These are phyloP conservation scores for Patella pellucida DNA, from an alignment of 2,888 invertebrate genomes.

Conservation along the genomic window DNA sequence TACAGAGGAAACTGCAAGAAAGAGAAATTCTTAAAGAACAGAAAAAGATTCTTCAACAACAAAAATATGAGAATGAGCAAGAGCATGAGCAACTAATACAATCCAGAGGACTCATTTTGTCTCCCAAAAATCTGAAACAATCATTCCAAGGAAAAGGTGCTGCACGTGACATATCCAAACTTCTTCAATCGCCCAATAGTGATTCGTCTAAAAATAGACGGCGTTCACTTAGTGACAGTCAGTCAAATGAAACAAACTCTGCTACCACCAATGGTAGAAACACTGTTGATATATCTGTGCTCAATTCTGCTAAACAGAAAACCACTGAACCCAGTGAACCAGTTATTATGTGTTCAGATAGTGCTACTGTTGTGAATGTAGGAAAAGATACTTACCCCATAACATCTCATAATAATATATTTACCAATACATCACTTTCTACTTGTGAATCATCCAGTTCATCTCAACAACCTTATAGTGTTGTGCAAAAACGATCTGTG, in stretches of 20 bases:
- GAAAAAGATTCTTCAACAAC: conserved; percentile 75
- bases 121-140: conserved; percentile 8
- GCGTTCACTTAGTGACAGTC: background rate
- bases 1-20: conserved; percentile 80
- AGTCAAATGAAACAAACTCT: background rate
- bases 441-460: background rate
- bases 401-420: conserved; percentile 3
- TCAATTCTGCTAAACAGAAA: background rate
- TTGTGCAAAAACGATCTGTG: conserved; percentile 25
- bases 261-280: background rate
- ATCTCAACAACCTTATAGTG: background rate
- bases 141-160: conserved; percentile 18
- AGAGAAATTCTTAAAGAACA: conserved; percentile 77
- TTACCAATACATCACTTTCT: conserved; percentile 1
- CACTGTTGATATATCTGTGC: conserved; percentile 5
- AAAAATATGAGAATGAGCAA: conserved; percentile 36
- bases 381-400: no score
- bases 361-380: background rate
- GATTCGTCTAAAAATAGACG: background rate
- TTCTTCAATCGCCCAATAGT: conserved; percentile 31
- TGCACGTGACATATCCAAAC: conserved; percentile 32
- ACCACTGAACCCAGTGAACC: background rate
- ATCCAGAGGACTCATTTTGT: conserved; percentile 20
- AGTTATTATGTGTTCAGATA: conserved; percentile 9
- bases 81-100: conserved; percentile 35